Evolutionary conservation across 37 sponge, comb jelly and placozoan species (phyloP).

Genomic region (Geodia barretti): DNA sequence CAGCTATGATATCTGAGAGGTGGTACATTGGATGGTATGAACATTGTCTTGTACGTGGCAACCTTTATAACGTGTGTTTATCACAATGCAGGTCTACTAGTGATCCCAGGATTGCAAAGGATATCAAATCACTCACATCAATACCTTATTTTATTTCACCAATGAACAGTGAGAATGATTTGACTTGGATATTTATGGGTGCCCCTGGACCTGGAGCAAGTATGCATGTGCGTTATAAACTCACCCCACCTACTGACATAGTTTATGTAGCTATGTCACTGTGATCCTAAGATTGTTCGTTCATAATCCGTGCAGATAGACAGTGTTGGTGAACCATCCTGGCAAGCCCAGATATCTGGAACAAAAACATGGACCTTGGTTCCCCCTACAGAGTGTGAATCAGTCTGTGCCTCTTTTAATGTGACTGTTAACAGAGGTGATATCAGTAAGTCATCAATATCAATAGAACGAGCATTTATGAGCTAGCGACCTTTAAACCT

Average conservation of each 20-base stretch:
- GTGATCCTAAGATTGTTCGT: too few species aligned
- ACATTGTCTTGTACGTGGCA: too few species aligned
- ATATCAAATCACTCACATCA: slow-evolving; percentile 41
- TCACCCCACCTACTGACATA: background rate
- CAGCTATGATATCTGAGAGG: slow-evolving; percentile 41
- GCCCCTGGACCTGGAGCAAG: slow-evolving; percentile 84
- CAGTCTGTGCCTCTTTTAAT: slow-evolving; percentile 55
- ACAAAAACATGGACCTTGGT: slow-evolving; percentile 80
- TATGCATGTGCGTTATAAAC: slow-evolving; percentile 70
- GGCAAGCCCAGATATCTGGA: slow-evolving; percentile 89
- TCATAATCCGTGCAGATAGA: slow-evolving; percentile 60
- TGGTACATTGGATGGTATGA: slow-evolving; percentile 97
- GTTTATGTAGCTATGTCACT: too few species aligned
- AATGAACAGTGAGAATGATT: background rate
- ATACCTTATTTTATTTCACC: slow-evolving; percentile 71
- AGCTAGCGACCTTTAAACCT: too few species aligned
- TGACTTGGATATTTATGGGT: slow-evolving; percentile 92
- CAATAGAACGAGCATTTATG: too few species aligned
- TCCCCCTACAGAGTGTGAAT: slow-evolving; percentile 82
- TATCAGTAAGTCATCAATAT: slow-evolving; percentile 89
- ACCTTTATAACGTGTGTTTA: background rate
- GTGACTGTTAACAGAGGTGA: slow-evolving; percentile 83
- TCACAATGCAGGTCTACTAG: slow-evolving; percentile 62
- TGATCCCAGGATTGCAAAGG: slow-evolving; percentile 55
- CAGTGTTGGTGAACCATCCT: slow-evolving; percentile 65